Base-by-base conservation (phyloP, 1,140 invertebrate genomes). In the Macrostomum lignano region DNA sequence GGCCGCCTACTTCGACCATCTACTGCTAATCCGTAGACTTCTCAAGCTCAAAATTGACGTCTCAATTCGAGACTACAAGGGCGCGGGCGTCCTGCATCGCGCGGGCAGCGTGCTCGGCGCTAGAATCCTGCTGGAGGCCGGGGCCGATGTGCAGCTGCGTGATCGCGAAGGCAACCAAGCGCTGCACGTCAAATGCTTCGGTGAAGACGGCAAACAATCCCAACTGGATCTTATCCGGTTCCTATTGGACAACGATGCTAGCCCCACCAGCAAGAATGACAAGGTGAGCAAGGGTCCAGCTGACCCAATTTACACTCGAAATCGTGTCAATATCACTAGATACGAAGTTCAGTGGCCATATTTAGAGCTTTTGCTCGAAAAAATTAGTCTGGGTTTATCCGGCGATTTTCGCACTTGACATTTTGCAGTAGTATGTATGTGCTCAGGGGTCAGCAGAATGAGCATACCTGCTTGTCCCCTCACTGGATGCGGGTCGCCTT, bases 1-100 rank as follows among this genome's bases (percentile, higher is more conserved):
- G n/a, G n/a, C n/a, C 36, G 65, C 68, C 28, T 70, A 71, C 31
- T 71, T 73, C 48, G 71, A 71, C 15, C 67, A 71, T 44, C 61
- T 66, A 25, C 61, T 61, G 26, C 46, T 71, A 7, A 53, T 74
- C 21, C 62, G 66, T 38, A 54, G 68, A 22, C 64, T 71, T 1
- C 48, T 74, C 2, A 28, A 38, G 6, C 37, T 46, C 9, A 38
- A 46, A 10, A 38, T 55, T 1, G 48, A 51, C 29, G 40, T 51
- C 1, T 46, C 51, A 24, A 30, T 52, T 4, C 29, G 38, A 13
- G 52, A 56, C 38, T 56, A 52, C 35, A 54, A 56, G 32, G 50
- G 50, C 17, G 49, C 51, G 5, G 48, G 49, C 11, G 42, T 51
- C 2, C 31, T 54, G 24, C 52, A 56, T 33, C 35, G 51, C 22